phyloP scores from a whole-genome alignment of 2,888 invertebrate species.

The Nemapogon koenigi region DNA sequence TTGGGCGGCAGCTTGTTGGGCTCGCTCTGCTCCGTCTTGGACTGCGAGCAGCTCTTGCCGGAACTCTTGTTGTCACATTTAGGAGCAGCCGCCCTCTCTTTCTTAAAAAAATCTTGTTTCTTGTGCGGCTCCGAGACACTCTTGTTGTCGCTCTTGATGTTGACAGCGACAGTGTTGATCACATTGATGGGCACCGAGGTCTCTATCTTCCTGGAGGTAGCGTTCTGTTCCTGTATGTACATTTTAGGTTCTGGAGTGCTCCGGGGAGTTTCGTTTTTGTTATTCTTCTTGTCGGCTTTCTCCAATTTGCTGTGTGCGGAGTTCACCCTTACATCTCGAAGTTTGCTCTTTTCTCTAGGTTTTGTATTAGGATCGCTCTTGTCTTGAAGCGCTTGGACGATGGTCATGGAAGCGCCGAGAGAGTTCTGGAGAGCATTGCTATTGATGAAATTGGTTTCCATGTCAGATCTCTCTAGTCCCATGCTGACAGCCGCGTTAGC shows the following conservation, averaged over 20 bases:
- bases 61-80: slow-evolving; percentile 43
- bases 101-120: slow-evolving; percentile 60
- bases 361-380: slow-evolving; percentile 42
- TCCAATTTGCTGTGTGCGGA: slow-evolving; percentile 56
- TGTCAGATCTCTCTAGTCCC: slow-evolving; percentile 42
- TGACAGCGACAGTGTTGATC: slow-evolving; percentile 41
- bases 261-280: slow-evolving; percentile 42
- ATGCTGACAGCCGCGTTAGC: slow-evolving; percentile 48
- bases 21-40: slow-evolving; percentile 53
- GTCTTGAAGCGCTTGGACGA: slow-evolving; percentile 33
- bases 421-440: slow-evolving; percentile 32
- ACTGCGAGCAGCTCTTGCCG: slow-evolving; percentile 47
- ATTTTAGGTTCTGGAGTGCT: slow-evolving; percentile 51
- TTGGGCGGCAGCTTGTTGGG: slow-evolving; percentile 62
- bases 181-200: slow-evolving; percentile 55
- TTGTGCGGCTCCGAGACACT: slow-evolving; percentile 43
- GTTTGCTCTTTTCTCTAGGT: slow-evolving; percentile 51
- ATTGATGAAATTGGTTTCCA: slow-evolving; percentile 37
- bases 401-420: slow-evolving; percentile 38
- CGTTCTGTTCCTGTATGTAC: slow-evolving; percentile 52
- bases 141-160: slow-evolving; percentile 44
- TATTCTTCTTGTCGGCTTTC: slow-evolving; percentile 46
- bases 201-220: slow-evolving; percentile 46
- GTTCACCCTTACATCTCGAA: slow-evolving; percentile 53
- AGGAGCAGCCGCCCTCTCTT: slow-evolving; percentile 45